These are phyloP conservation scores for Sternarchorhynchus goeldii DNA, from an alignment of 2,797 vertebrate species.

Conservation along the genomic window DNA sequence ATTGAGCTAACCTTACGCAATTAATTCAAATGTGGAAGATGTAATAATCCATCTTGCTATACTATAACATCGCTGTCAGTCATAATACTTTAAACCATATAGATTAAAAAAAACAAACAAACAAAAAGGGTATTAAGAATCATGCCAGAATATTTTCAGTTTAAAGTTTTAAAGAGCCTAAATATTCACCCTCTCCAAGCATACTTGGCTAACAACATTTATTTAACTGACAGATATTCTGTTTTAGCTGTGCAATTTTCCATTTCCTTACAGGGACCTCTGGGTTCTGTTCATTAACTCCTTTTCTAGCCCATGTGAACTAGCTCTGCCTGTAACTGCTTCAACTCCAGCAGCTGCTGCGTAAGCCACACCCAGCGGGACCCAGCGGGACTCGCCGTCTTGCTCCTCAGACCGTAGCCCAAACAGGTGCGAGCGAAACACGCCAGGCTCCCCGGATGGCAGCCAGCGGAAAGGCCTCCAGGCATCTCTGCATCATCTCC, in stretches of 20 bases:
- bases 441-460: conserved; percentile 43
- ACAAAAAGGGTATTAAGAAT: not conserved
- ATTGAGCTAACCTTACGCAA: conserved; percentile 29
- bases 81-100: not conserved
- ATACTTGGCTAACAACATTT: not conserved
- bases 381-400: not conserved
- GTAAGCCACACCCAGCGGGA: not conserved
- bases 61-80: not conserved
- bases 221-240: not conserved
- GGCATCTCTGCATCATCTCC: conserved; percentile 1
- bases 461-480: conserved; percentile 12
- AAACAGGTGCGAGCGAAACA: conserved; percentile 44
- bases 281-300: not conserved
- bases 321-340: not conserved
- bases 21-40: conserved; percentile 34
- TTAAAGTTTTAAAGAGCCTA: not conserved
- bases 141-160: not conserved
- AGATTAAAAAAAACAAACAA: not conserved
- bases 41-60: conserved; percentile 24
- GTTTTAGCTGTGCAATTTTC: not conserved
- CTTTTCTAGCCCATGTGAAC: not conserved
- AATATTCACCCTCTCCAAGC: not conserved
- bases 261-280: not conserved
- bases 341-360: no score
- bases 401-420: conserved; percentile 36